phyloP scores from a whole-genome alignment of 2,888 invertebrate genomes.

The Bellardia pandia region DNA sequence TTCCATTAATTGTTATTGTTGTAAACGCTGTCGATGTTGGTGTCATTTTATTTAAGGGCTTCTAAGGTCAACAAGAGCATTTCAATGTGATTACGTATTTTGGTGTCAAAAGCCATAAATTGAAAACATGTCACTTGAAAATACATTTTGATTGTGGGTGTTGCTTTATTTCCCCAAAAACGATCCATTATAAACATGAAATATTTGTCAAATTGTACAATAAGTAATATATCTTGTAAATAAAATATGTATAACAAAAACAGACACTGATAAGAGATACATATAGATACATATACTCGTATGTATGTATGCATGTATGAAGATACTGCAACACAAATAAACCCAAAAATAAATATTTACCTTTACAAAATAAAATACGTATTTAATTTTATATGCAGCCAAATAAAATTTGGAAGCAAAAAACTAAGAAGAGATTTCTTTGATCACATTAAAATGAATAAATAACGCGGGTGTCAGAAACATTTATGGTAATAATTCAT shows the following conservation, averaged over 20 bases:
- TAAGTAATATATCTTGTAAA: constrained; percentile 57
- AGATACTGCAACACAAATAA: neutral
- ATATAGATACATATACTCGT: neutral
- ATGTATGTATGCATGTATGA: too few species aligned
- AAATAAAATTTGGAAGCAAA: constrained; percentile 6
- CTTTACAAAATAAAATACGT: constrained; percentile 20
- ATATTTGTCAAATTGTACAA: constrained; percentile 48
- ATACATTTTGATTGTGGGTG: constrained; percentile 55
- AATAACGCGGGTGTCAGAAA: constrained; percentile 37
- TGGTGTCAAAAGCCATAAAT: constrained; percentile 62
- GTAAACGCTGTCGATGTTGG: neutral
- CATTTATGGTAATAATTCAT: constrained; percentile 37
- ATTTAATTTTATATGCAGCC: constrained; percentile 38
- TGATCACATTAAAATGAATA: constrained; percentile 2
- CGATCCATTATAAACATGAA: constrained; percentile 18
- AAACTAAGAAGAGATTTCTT: constrained; percentile 18
- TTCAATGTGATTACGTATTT: constrained; percentile 37
- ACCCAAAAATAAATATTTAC: constrained; percentile 25
- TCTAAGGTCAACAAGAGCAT: constrained; percentile 59
- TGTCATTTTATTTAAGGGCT: constrained; percentile 18
- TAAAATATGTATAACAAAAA: constrained; percentile 21
- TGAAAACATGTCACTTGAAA: constrained; percentile 31
- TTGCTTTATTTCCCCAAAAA: constrained; percentile 20
- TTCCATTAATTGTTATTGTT: constrained; percentile 4
- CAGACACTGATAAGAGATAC: neutral